Conservation (phyloP, 2,888 invertebrate species). For the Acanthopleura granulata region DNA sequence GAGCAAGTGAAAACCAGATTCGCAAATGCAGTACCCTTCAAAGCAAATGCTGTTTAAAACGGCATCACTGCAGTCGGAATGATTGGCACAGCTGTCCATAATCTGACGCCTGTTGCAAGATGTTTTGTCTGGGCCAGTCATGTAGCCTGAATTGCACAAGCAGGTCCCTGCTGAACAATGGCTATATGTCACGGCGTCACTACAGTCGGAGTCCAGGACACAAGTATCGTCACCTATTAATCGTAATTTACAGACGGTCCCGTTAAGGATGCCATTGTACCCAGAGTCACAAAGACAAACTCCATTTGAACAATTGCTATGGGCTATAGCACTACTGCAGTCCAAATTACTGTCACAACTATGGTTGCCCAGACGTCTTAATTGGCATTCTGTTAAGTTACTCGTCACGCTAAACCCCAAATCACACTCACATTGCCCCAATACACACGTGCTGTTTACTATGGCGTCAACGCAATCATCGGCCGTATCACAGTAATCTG, state of each 20-base stretch:
- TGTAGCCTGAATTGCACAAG: conserved; percentile 26
- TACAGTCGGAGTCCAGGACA: conserved; percentile 21
- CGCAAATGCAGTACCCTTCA: conserved; percentile 26
- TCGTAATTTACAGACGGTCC: conserved; percentile 28
- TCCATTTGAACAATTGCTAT: conserved; percentile 23
- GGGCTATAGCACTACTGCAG: conserved; percentile 25
- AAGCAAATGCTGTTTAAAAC: conserved; percentile 31
- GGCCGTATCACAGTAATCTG: conserved; percentile 32
- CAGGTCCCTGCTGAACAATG: conserved; percentile 25
- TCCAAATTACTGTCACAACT: conserved; percentile 23
- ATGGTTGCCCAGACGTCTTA: conserved; percentile 24
- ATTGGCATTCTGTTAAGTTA: conserved; percentile 20
- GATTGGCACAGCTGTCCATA: conserved; percentile 23
- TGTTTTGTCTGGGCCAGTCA: background rate
- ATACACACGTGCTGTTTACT: conserved; percentile 38
- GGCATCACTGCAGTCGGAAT: conserved; percentile 32
- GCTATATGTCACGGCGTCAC: conserved; percentile 25
- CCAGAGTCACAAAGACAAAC: conserved; percentile 38
- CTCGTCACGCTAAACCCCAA: conserved; percentile 12
- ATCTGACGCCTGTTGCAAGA: conserved; percentile 26
- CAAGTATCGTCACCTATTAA: conserved; percentile 15
- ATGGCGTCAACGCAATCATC: conserved; percentile 42
- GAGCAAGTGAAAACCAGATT: conserved; percentile 24
- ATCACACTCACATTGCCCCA: conserved; percentile 20
- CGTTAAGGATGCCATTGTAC: conserved; percentile 19